Base-by-base conservation (phyloP, 2,113 vertebrate genomes). In the Amphiprion percula region DNA sequence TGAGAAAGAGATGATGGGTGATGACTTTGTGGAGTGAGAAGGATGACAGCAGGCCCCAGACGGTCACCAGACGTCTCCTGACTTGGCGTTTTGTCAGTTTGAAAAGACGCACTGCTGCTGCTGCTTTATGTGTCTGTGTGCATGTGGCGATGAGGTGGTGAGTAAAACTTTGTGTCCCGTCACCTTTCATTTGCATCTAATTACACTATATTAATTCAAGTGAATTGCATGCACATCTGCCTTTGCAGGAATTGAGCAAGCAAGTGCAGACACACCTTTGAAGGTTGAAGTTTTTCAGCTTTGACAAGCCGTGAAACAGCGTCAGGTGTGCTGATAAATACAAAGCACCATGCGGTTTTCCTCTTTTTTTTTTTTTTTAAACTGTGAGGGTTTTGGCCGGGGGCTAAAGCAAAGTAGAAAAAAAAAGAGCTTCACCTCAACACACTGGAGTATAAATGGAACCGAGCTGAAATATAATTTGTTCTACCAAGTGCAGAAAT, bases 21-120 rank as follows among this genome's bases (percentile, higher is more conserved):
- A 80, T 73, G 81, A 85, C 84, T 74, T 78, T 66, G 44, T 53
- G 12, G 41, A 79, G 72, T 30, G 76, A 77, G 72, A 80, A 63
- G 72, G 60, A 84, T 75, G 76, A 86, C 79, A 80, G 74, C 63
- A 74, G 84, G 77, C 55, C 74, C 76, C 69, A 68, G 75, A 77
- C 44, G 6, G 70, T 73, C 68, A 62, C 49, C 68, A 83, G 77
- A 78, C 68, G 68, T 68, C 62, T 64, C 59, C 17, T 72, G 65
- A 63, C 58, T 70, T 75, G 41, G 46, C 14, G 15, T 65, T 76
- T 68, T 55, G 61, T 81, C 62, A 49, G 21, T 61, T 64, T 55
- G 23, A 88, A 79, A 78, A 66, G 58, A 84, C 68, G 53, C 9
- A 19, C 52, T 68, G 19, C 53, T 68, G 65, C 28, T 73, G 26